Percentiles rank a stretch among this genome's conserved stretches.
phyloP scores from a whole-genome alignment of 2,888 invertebrate species.

The Mythimna loreyi region DNA sequence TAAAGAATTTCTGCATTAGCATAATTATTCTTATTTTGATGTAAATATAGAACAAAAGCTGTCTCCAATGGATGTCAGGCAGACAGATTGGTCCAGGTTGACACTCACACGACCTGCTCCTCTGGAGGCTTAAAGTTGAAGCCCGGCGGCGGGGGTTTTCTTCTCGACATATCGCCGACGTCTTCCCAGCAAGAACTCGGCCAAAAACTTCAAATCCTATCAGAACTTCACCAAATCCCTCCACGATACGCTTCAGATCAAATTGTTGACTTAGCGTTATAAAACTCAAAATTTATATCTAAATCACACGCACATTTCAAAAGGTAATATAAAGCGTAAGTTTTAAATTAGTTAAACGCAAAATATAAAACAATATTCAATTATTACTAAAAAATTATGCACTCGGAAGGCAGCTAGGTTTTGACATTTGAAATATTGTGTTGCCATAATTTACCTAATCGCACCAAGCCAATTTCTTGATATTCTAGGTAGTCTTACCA shows the following conservation, averaged over 20 bases:
- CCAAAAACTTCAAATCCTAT: constrained; percentile 48
- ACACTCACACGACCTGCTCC: constrained; percentile 85
- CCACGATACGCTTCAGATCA: constrained; percentile 57
- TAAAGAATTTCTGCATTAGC: constrained; percentile 11
- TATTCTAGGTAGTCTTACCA: constrained; percentile 28
- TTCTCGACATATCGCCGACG: constrained; percentile 79
- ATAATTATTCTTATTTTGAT: constrained; percentile 29
- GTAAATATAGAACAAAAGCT: constrained; percentile 40
- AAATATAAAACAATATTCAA: constrained; percentile 45
- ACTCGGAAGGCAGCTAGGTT: constrained; percentile 57
- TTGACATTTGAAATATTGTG: constrained; percentile 58
- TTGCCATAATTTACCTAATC: constrained; percentile 43
- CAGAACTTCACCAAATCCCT: constrained; percentile 56
- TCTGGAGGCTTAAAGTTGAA: constrained; percentile 80
- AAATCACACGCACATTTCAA: constrained; percentile 59
- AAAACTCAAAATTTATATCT: constrained; percentile 50
- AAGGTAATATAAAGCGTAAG: constrained; percentile 28
- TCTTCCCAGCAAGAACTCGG: constrained; percentile 38
- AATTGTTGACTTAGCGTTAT: constrained; percentile 62
- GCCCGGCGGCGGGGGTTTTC: constrained; percentile 80
- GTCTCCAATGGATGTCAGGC: constrained; percentile 30
- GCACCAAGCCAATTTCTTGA: constrained; percentile 18
- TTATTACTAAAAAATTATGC: constrained; percentile 62
- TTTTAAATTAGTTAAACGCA: constrained; percentile 28
- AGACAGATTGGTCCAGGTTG: constrained; percentile 34